Evolutionary conservation across 2,797 vertebrate species (phyloP).

Genomic region (Lophotriccus pileatus): DNA sequence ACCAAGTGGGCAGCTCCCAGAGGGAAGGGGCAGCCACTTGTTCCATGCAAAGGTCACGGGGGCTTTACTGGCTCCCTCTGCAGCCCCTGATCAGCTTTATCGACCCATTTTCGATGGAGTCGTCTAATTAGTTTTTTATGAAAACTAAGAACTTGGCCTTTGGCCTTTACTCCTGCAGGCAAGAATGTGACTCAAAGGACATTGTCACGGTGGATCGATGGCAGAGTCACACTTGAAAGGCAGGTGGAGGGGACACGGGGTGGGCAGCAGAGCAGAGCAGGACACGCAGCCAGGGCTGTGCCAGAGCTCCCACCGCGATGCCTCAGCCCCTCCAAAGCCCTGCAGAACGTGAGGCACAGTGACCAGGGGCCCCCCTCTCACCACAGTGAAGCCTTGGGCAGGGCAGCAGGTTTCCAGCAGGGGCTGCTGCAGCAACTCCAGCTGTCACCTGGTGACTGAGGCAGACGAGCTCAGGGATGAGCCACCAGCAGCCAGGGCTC

Average conservation of each 20-base stretch:
- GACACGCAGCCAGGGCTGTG: accelerated
- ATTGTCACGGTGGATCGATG: background rate
- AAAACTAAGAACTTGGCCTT: conserved; percentile 72
- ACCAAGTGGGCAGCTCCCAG: background rate
- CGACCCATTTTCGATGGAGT: conserved; percentile 56
- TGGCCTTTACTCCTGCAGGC: conserved; percentile 69
- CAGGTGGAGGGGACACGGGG: background rate
- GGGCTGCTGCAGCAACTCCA: background rate
- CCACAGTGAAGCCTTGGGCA: background rate
- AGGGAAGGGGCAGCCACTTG: background rate
- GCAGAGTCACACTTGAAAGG: conserved; percentile 27
- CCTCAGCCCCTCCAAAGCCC: background rate
- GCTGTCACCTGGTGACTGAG: background rate
- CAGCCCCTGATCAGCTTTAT: conserved; percentile 60
- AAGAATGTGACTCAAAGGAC: conserved; percentile 61
- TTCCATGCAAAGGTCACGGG: conserved; percentile 25
- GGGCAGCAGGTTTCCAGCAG: background rate
- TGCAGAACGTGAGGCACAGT: accelerated
- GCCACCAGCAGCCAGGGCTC: background rate
- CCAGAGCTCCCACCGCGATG: accelerated
- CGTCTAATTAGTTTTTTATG: conserved; percentile 69
- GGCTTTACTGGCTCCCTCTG: conserved; percentile 38
- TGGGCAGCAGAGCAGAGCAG: background rate
- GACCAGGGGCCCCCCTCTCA: background rate
- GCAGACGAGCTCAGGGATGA: background rate